Conservation (phyloP, 2,113 vertebrate genomes). For the Chionis minor region DNA sequence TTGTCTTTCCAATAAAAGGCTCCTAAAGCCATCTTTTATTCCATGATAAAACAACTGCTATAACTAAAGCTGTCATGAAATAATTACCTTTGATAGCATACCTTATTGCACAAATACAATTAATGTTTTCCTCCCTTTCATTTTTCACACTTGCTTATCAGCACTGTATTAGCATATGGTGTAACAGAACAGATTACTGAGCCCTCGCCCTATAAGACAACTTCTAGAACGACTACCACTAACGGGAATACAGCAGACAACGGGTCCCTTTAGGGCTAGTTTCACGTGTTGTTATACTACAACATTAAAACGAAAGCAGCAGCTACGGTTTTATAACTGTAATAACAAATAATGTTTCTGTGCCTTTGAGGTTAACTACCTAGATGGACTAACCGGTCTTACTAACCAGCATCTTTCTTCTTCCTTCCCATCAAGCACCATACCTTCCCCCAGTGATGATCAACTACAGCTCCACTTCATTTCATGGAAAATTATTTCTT, state of each 20-base stretch:
- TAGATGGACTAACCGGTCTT: neutral
- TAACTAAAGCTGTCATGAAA: conserved; percentile 77
- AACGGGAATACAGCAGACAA: neutral
- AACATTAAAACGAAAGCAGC: neutral
- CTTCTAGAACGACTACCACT: neutral
- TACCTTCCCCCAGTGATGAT: neutral
- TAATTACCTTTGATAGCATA: conserved; percentile 76
- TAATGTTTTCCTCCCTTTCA: conserved; percentile 73
- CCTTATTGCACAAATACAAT: conserved; percentile 76
- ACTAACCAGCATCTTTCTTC: neutral
- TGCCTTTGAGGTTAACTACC: neutral
- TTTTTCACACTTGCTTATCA: conserved; percentile 73
- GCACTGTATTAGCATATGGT: conserved; percentile 67
- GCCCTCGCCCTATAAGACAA: neutral
- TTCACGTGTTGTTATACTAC: conserved; percentile 20
- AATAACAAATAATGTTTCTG: neutral
- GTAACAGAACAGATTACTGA: conserved; percentile 49
- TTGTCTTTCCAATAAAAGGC: conserved; percentile 80
- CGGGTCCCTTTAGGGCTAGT: conserved; percentile 30
- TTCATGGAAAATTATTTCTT: neutral
- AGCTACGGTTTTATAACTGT: neutral
- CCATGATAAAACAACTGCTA: conserved; percentile 79
- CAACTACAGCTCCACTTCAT: neutral
- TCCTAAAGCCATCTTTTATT: conserved; percentile 78
- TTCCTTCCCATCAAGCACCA: neutral